Evolutionary conservation across 92 coral and sea anemone genomes (phyloP).

Genomic region (Meandrina meandrites): DNA sequence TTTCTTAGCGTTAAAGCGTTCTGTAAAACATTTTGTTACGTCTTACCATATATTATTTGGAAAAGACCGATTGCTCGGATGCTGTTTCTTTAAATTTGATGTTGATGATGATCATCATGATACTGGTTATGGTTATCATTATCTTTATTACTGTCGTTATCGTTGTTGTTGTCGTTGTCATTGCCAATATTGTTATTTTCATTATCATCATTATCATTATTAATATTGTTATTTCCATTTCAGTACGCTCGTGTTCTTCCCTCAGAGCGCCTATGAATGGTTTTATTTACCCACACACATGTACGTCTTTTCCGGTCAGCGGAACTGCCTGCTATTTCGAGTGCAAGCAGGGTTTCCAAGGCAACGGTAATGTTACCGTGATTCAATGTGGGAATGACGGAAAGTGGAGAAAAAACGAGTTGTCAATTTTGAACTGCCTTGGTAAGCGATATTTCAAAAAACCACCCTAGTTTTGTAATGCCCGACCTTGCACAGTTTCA

Average conservation of each 20-base stretch:
- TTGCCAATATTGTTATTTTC: not conserved
- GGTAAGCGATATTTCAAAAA: constrained; percentile 7
- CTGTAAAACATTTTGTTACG: too few species aligned
- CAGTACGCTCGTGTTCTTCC: constrained; percentile 55
- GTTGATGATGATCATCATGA: too few species aligned
- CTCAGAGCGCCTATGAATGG: constrained; percentile 48
- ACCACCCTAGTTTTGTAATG: too few species aligned
- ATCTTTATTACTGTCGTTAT: too few species aligned
- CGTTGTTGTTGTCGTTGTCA: too few species aligned
- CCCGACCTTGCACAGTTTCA: too few species aligned
- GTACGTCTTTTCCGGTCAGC: constrained; percentile 26
- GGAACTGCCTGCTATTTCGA: constrained; percentile 22
- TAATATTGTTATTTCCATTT: not conserved
- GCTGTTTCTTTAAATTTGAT: too few species aligned
- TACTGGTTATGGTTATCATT: too few species aligned
- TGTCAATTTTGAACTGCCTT: constrained; percentile 15
- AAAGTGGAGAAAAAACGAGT: constrained; percentile 18
- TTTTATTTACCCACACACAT: constrained; percentile 58
- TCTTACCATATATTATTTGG: too few species aligned
- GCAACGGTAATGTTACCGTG: not conserved
- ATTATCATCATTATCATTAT: too few species aligned
- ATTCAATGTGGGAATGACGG: constrained; percentile 27
- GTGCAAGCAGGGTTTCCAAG: constrained; percentile 29
- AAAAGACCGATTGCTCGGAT: too few species aligned
- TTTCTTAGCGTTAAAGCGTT: too few species aligned